Conservation (phyloP, 2,888 invertebrate species). For the Pelosia muscerda region DNA sequence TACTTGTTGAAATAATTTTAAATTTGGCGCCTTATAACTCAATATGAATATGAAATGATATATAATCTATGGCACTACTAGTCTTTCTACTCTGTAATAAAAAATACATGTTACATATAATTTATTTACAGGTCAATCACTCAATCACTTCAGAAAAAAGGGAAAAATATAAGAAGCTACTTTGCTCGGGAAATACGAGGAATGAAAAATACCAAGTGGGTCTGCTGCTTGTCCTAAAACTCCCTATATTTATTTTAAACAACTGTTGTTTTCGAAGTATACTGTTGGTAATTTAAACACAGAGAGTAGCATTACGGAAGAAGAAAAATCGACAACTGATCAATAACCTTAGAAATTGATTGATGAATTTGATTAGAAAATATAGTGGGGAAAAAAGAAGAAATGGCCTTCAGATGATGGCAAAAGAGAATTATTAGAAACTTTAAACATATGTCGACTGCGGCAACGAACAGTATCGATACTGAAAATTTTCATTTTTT, state of each 20-base stretch:
- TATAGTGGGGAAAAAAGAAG: constrained; percentile 34
- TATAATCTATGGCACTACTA: too few species aligned
- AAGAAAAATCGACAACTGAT: constrained; percentile 34
- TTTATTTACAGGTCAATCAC: constrained; percentile 34
- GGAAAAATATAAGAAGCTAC: constrained; percentile 35
- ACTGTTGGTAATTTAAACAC: constrained; percentile 36
- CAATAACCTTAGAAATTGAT: constrained; percentile 39
- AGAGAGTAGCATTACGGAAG: constrained; percentile 36
- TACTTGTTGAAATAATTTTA: too few species aligned
- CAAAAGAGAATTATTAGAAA: constrained; percentile 27
- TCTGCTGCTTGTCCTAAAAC: constrained; percentile 18
- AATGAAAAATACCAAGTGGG: constrained; percentile 28
- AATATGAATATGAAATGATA: too few species aligned
- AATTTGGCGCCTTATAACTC: too few species aligned
- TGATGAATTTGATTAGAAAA: constrained; percentile 34
- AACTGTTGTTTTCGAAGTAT: constrained; percentile 40
- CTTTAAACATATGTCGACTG: constrained; percentile 25
- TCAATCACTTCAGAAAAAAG: constrained; percentile 20
- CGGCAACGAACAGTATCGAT: too few species aligned
- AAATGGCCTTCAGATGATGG: constrained; percentile 33
- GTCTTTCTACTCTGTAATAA: too few species aligned
- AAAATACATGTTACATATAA: constrained; percentile 26
- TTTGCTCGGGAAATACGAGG: constrained; percentile 40
- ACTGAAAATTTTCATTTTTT: too few species aligned
- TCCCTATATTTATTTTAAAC: constrained; percentile 38